A percentile compares a stretch with the other conserved stretches of the same genome.
These are phyloP conservation scores for Ariolimax columbianus DNA, from an alignment of 2,888 invertebrate species.

Conservation along the genomic window DNA sequence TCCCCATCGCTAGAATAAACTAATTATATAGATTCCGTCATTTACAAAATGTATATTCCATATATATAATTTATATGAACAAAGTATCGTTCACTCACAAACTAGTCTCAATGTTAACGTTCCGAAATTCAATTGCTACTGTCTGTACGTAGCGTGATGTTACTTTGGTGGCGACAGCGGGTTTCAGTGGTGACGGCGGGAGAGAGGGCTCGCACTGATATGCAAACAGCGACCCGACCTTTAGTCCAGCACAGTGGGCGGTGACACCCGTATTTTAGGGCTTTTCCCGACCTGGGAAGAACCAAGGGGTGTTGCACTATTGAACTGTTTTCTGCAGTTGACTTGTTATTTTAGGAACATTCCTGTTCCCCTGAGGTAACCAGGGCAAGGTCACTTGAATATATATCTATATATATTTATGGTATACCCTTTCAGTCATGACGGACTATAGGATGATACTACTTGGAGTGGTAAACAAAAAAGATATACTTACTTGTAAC, in stretches of 20 bases:
- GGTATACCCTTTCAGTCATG: too few species aligned
- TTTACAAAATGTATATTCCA: neutral
- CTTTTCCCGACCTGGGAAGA: slow-evolving; percentile 1
- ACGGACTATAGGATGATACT: too few species aligned
- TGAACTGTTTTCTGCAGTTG: slow-evolving; percentile 14
- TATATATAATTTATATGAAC: neutral
- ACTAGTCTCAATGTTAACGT: neutral
- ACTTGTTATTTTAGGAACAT: neutral
- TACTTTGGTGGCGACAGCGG: neutral
- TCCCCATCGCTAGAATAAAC: too few species aligned
- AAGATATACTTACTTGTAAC: too few species aligned
- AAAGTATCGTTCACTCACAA: neutral
- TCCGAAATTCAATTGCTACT: neutral
- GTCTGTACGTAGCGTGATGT: neutral
- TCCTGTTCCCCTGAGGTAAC: neutral
- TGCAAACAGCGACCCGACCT: neutral
- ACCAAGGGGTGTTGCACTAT: slow-evolving; percentile 12
- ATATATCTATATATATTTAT: neutral
- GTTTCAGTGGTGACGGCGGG: neutral
- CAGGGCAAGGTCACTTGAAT: neutral
- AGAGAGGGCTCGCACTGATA: neutral
- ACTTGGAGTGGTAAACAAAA: too few species aligned
- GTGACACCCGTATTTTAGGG: neutral
- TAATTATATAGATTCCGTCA: too few species aligned
- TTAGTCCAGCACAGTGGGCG: neutral